These are phyloP conservation scores for Zaprionus capensis DNA, from an alignment of 1,140 invertebrate species.

Conservation along the genomic window DNA sequence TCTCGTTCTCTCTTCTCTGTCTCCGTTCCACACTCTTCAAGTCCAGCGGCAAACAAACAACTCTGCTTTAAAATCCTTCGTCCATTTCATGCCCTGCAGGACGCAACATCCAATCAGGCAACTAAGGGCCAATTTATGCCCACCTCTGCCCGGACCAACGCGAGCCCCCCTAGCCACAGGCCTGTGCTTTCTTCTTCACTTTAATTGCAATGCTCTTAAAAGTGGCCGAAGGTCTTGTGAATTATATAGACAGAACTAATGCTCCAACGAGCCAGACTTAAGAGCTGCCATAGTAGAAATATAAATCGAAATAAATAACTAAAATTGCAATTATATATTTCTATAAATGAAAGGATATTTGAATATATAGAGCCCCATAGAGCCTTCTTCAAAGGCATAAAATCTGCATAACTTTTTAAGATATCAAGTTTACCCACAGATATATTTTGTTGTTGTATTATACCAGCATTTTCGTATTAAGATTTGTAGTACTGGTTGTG, in stretches of 20 bases:
- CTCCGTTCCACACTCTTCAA: constrained; percentile 23
- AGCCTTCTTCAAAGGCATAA: too few relatives aligned
- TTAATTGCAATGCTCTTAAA: not conserved
- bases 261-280: not conserved
- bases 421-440: too few relatives aligned
- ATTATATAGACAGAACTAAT: not conserved
- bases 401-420: too few relatives aligned
- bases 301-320: too few relatives aligned
- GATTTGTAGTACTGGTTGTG: too few relatives aligned
- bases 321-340: too few relatives aligned
- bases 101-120: not conserved
- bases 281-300: not conserved
- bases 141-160: not conserved
- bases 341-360: too few relatives aligned
- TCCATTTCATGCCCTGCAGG: constrained; percentile 1
- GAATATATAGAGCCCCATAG: too few relatives aligned
- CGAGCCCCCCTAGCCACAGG: not conserved
- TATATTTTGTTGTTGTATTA: too few relatives aligned
- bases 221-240: not conserved
- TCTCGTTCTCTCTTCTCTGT: constrained; percentile 9
- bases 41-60: constrained; percentile 52
- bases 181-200: not conserved
- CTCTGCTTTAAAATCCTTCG: constrained; percentile 35
- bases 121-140: not conserved
- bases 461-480: too few relatives aligned